Evolutionary conservation across 2,797 vertebrate species (phyloP).

Genomic region (Pogonophryne albipinna): DNA sequence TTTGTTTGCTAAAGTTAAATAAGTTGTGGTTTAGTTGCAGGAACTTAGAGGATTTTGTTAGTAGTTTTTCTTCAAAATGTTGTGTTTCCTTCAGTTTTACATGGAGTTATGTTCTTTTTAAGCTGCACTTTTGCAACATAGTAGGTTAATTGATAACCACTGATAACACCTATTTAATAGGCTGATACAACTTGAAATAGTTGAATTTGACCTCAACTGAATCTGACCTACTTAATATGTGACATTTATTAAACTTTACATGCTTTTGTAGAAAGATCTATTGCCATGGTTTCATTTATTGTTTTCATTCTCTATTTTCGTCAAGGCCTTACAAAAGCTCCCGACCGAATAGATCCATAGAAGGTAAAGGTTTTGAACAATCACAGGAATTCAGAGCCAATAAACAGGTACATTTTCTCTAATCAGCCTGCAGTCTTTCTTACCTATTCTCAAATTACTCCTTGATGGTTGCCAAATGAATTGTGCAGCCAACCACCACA

Average conservation of each 20-base stretch:
- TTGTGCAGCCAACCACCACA: slow-evolving; percentile 70
- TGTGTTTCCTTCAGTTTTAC: no score
- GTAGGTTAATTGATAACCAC: no score
- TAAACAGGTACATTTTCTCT: slow-evolving; percentile 71
- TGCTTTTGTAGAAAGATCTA: background rate
- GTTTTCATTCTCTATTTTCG: background rate
- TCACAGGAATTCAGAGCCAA: slow-evolving; percentile 37
- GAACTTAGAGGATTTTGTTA: no score
- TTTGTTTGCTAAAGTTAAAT: no score
- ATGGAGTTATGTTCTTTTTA: no score
- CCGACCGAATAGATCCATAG: slow-evolving; percentile 4
- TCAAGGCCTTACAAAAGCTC: slow-evolving; percentile 10
- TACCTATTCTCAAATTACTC: slow-evolving; percentile 72
- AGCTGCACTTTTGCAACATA: no score
- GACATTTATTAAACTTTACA: background rate
- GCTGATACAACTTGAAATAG: no score
- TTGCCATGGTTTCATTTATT: background rate
- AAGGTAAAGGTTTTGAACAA: slow-evolving; percentile 40
- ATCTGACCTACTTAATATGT: background rate
- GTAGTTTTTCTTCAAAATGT: no score
- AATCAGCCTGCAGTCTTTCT: slow-evolving; percentile 68
- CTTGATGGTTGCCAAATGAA: slow-evolving; percentile 75
- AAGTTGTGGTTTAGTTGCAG: no score
- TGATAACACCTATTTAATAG: no score
- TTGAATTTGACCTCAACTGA: background rate